Evolutionary conservation across 2,113 vertebrate genomes (phyloP).

Genomic region (Glaucidium brasilianum): DNA sequence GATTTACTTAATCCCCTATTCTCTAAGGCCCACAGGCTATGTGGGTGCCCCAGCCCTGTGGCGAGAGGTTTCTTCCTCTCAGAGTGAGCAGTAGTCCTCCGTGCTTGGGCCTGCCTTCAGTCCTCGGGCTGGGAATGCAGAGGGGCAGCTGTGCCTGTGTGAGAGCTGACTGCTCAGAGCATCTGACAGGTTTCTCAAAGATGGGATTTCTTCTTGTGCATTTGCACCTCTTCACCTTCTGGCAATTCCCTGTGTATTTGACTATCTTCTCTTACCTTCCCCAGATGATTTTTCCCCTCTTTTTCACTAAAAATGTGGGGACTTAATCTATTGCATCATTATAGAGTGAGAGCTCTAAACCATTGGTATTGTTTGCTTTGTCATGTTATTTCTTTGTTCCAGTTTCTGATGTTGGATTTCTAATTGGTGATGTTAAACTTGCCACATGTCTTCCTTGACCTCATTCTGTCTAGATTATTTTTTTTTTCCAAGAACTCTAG

Average conservation of each 20-base stretch:
- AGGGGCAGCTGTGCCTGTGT: too few species aligned
- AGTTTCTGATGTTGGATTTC: not conserved
- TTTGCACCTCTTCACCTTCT: not conserved
- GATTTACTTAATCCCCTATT: not conserved
- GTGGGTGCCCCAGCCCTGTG: not conserved
- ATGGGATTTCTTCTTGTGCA: not conserved
- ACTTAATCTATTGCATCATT: not conserved
- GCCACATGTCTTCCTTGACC: not conserved
- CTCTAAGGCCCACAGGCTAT: not conserved
- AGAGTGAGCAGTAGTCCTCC: not conserved
- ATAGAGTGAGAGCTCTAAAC: not conserved
- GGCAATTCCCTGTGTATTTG: not conserved
- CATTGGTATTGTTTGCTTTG: not conserved
- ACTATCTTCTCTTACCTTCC: not conserved
- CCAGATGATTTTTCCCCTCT: not conserved
- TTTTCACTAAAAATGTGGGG: not conserved
- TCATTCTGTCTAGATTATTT: conserved; percentile 2
- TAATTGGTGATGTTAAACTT: not conserved
- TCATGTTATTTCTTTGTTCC: not conserved
- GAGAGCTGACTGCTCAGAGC: not conserved
- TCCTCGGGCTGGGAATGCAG: not conserved
- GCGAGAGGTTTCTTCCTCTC: not conserved
- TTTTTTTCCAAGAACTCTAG: not conserved
- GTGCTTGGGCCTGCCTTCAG: not conserved
- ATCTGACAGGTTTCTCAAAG: fast-evolving